A percentile compares a stretch with the other conserved stretches of the same genome.
phyloP scores from a whole-genome alignment of 53 echinoderm and acorn worm genomes.

The Echinometra lucunter region DNA sequence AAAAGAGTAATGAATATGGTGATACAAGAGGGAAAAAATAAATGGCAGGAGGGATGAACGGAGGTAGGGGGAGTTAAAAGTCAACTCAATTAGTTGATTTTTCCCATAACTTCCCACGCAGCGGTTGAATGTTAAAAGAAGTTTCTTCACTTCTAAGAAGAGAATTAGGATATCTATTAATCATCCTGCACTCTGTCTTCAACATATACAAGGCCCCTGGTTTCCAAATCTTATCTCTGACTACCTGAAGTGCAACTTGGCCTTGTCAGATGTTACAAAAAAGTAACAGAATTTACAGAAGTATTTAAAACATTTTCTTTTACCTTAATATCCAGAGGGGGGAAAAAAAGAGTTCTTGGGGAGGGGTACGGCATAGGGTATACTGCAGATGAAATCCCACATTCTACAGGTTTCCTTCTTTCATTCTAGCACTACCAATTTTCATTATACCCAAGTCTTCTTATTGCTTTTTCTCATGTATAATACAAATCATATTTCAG shows the following conservation, averaged over 20 bases:
- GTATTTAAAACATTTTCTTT: neutral
- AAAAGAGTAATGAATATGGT: no score
- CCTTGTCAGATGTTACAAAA: neutral
- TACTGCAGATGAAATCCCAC: no score
- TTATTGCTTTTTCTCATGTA: no score
- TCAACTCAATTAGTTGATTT: neutral
- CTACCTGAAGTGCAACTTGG: neutral
- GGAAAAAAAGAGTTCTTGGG: neutral
- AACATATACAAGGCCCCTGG: slow-evolving; percentile 17
- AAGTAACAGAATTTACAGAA: neutral
- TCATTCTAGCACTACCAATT: no score
- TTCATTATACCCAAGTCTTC: no score
- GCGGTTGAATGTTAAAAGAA: neutral
- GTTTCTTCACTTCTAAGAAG: neutral
- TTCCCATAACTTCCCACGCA: neutral
- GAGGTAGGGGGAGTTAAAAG: neutral
- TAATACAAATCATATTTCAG: no score
- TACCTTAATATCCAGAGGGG: neutral
- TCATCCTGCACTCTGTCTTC: neutral
- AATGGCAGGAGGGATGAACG: neutral
- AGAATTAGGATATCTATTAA: neutral
- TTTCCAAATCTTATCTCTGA: slow-evolving; percentile 11
- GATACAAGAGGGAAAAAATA: no score
- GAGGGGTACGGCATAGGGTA: no score
- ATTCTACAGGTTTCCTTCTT: neutral